Percentiles rank a stretch among this genome's conserved stretches.
Evolutionary conservation across 2,797 vertebrate genomes (phyloP).

Genomic region (Alosa sapidissima): DNA sequence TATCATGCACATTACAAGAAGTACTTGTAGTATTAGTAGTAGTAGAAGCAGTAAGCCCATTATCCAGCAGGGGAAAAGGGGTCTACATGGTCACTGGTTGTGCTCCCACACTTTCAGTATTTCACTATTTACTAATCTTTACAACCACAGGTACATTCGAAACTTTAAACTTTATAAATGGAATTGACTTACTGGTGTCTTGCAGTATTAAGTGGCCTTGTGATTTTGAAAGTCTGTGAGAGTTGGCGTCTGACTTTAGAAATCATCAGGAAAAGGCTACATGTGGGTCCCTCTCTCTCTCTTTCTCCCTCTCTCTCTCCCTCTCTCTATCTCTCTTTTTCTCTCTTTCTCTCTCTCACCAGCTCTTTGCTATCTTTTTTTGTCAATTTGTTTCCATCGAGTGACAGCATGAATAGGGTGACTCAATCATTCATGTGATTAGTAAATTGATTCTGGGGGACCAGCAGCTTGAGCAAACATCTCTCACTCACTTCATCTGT

Average conservation of each 20-base stretch:
- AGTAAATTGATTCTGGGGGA: constrained; percentile 16
- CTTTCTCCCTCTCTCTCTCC: constrained; percentile 36
- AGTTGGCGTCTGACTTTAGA: neutral
- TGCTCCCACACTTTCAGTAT: neutral
- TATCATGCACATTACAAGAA: neutral
- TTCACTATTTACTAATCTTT: constrained; percentile 8
- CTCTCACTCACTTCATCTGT: constrained; percentile 14
- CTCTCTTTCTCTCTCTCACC: neutral
- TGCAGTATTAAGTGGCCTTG: neutral
- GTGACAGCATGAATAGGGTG: constrained; percentile 11
- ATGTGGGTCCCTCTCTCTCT: constrained; percentile 29
- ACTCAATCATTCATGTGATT: constrained; percentile 19
- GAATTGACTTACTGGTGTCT: neutral
- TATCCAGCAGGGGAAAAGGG: no score
- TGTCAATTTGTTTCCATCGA: neutral
- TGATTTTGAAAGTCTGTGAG: neutral
- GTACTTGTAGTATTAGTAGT: no score
- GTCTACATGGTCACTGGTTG: neutral
- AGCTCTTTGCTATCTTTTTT: neutral
- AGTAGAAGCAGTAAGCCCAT: no score
- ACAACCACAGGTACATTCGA: neutral
- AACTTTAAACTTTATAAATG: neutral
- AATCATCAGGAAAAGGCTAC: neutral
- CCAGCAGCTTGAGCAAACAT: neutral
- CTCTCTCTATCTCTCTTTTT: neutral